Evolutionary conservation across 1,140 invertebrate species (phyloP), one percentile per base, ranked within the genome.

Genomic region (Bicyclus anynana): DNA sequence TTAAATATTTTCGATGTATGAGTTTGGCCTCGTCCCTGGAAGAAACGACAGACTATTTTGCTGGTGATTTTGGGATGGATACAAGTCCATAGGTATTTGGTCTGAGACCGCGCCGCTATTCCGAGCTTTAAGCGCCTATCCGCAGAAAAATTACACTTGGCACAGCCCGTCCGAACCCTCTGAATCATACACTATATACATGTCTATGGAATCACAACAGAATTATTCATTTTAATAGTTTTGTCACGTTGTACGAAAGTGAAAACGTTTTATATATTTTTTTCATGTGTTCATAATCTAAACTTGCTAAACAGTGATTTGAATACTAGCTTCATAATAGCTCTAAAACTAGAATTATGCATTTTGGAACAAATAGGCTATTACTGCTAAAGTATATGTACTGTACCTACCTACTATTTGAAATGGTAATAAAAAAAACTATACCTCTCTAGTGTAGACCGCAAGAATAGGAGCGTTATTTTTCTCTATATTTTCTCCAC

Each of bases 131-230:
- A n/a, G n/a, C n/a, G 20, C 40, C 38, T 12, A 44, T 7, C 40
- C 17, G 20, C 40, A 47, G 42, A 55, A 51, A 55, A 58, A 51
- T 61, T 21, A 58, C 38, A 58, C 49, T 58, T 58, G 56, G 56
- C 56, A 58, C 16, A 2, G 7, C 7, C 7, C 7, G n/a, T n/a
- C n/a, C 17, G 47, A 13, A 55, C 16, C 38, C 47, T 46, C 53
- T 50, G 57, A 53, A 44, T 55, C 59, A 55, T 20, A 44, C 40
- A 20, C 4, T 20, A 20, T 18, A 44, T 44, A 20, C 20, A 44
- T 20, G 40, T 12, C 40, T 44, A 44, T 20, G 18, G 51, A 53
- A 44, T 55, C 59, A 55, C 23, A 44, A 14, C 35, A 12, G 4
- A 51, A 47, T 55, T 23, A 61, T 55, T 54, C 26, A 50, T 42